A percentile compares a stretch with the other conserved stretches of the same genome.
Evolutionary conservation across 2,113 vertebrate species (phyloP).

Genomic region (Salvator merianae): DNA sequence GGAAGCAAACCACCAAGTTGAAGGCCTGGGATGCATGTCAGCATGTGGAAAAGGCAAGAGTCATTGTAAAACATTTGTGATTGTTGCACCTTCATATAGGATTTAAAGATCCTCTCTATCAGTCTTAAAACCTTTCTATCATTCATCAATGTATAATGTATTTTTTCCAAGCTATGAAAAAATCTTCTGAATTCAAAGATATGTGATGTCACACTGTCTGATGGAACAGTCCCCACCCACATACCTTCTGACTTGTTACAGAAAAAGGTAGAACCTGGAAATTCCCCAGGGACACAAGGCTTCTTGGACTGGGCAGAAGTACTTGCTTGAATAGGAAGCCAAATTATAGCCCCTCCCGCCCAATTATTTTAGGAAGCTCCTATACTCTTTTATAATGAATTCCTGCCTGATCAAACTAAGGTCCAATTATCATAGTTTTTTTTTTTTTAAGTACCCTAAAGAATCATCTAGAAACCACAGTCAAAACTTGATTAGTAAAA

Average conservation of each 20-base stretch:
- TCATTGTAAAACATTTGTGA: not conserved
- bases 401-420: not conserved
- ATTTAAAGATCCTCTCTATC: not conserved
- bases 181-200: conserved; percentile 49
- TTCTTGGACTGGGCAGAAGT: conserved; percentile 43
- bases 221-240: conserved; percentile 79
- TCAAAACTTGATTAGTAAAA: not conserved
- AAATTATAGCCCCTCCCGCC: not conserved
- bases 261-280: conserved; percentile 62
- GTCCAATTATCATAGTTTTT: not conserved
- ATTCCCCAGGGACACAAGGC: conserved; percentile 75
- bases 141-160: not conserved
- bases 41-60: not conserved
- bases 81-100: not conserved
- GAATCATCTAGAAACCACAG: not conserved
- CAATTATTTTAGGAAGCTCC: too few relatives aligned
- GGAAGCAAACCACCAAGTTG: not conserved
- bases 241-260: conserved; percentile 56
- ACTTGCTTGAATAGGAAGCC: not conserved
- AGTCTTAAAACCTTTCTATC: not conserved
- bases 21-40: not conserved
- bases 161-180: conserved; percentile 10
- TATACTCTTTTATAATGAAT: not conserved
- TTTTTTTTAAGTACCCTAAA: not conserved
- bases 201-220: conserved; percentile 66